Evolutionary conservation across 2,888 invertebrate species (phyloP), one percentile per base, ranked within the genome.

Genomic region (Orthonevra nobilis): DNA sequence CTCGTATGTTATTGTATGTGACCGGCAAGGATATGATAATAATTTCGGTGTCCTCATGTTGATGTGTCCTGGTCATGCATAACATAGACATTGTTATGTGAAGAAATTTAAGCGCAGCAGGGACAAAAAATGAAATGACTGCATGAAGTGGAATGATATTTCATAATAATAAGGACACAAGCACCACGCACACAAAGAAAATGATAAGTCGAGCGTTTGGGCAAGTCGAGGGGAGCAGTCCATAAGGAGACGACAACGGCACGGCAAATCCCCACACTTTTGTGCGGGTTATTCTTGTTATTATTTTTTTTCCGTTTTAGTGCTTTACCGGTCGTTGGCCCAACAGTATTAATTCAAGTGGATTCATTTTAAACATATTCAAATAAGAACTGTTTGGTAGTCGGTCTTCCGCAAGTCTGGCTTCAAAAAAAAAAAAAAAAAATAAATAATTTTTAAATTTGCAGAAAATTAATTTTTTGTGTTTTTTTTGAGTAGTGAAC

Each of bases 11-110:
- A 12, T 34, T 30, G 60, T 61, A 61, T 68, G 56, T 50, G 50
- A 40, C 56, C 66, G n/a, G n/a, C n/a, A 79, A 73, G 73, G 44
- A 73, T 73, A 79, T 79, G 79, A 79, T 68, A 79, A 79, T 79
- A 72, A 73, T 79, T 68, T 73, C 56, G 73, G 60, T 79, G 66
- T 77, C 61, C 77, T 79, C 70, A 54, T 66, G 46, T 66, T 68
- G 73, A 61, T 73, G 61, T 73, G 66, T 66, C 42, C 54, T 79
- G 79, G 68, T 79, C 79, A 73, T 79, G 73, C 73, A 79, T 79
- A 79, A 48, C 73, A 79, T 61, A 54, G 56, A 52, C 73, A 66
- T 73, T 73, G 66, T 73, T 79, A 79, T 73, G 66, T 56, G 73
- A 61, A 61, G 73, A 72, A 73, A 79, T 79, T 79, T 61, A 73